Evolutionary conservation across 2,797 vertebrate genomes (phyloP).

Genomic region (Lepilemur ruficaudatus): DNA sequence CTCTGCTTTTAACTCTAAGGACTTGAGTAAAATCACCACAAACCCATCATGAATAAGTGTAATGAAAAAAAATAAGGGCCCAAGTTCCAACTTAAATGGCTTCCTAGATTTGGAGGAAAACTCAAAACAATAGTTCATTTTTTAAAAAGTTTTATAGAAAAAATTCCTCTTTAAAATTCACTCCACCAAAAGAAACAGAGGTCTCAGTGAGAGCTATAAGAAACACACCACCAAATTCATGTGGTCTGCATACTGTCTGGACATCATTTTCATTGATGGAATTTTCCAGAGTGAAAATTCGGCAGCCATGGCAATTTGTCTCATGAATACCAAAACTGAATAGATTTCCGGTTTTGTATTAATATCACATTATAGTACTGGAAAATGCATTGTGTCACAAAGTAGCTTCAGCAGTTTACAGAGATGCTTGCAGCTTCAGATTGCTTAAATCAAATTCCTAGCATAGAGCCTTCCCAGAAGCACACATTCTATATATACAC

Average conservation of each 20-base stretch:
- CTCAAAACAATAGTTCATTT: background rate
- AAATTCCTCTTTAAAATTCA: constrained; percentile 15
- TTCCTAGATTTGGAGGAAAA: constrained; percentile 11
- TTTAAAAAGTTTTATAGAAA: background rate
- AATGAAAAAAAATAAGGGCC: background rate
- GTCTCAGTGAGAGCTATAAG: background rate
- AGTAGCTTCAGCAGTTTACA: background rate
- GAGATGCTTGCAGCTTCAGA: background rate
- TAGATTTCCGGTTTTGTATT: background rate
- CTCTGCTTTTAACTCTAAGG: background rate
- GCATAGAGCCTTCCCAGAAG: background rate
- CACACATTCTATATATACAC: background rate
- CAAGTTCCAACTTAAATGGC: background rate
- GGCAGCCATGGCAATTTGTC: background rate
- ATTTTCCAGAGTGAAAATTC: constrained; percentile 46
- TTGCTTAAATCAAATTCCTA: background rate
- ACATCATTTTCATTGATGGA: background rate
- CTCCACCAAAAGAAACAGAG: background rate
- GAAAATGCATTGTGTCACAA: background rate
- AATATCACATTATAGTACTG: background rate
- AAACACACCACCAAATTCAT: background rate
- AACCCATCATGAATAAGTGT: background rate
- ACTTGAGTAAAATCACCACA: background rate
- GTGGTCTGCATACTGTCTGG: background rate
- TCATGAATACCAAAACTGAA: background rate